Conservation (phyloP, 2,113 vertebrate genomes). For the Nymphicus hollandicus region DNA sequence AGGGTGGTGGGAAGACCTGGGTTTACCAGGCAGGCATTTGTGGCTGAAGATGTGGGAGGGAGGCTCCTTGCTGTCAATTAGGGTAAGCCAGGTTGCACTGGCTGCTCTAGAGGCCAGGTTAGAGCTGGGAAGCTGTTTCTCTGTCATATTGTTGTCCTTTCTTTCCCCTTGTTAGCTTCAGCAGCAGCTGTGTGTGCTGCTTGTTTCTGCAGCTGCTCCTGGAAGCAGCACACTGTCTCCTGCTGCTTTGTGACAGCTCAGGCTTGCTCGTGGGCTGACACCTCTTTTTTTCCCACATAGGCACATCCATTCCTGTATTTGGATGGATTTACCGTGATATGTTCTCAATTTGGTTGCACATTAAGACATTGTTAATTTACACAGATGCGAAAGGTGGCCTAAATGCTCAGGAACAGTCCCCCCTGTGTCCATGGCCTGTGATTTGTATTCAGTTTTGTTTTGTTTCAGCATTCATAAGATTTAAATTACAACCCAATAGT, state of each 20-base stretch:
- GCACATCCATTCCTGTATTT: background rate
- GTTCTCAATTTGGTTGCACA: background rate
- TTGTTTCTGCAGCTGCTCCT: background rate
- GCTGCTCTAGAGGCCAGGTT: accelerated
- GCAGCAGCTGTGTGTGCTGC: background rate
- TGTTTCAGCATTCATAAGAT: background rate
- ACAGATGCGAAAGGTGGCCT: background rate
- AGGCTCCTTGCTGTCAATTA: background rate
- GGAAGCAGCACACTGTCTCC: background rate
- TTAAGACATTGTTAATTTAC: background rate
- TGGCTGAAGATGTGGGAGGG: background rate
- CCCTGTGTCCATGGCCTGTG: background rate
- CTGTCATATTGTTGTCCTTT: background rate
- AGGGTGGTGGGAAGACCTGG: background rate
- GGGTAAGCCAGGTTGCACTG: background rate
- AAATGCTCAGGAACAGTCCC: background rate
- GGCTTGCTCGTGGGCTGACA: background rate
- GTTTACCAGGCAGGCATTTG: background rate
- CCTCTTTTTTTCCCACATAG: background rate
- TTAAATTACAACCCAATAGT: background rate
- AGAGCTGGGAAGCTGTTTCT: background rate
- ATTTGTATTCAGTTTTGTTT: background rate
- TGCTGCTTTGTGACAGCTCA: background rate
- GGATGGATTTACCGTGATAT: background rate
- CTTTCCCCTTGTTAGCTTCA: background rate